Percentiles rank a stretch among this genome's conserved stretches.
phyloP scores from a whole-genome alignment of 2,113 vertebrate species.

The Agapornis roseicollis region DNA sequence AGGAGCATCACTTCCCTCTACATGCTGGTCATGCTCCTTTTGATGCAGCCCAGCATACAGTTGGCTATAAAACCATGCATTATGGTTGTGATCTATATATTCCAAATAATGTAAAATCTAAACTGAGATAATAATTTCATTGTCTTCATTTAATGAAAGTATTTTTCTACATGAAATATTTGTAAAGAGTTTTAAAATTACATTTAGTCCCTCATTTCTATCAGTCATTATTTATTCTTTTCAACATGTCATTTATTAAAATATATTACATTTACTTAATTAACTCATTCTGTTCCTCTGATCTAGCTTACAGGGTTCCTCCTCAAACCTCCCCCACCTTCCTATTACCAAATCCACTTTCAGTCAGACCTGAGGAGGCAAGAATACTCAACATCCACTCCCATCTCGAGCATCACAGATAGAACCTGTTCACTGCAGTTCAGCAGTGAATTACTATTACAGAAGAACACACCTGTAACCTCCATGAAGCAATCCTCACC shows the following conservation, averaged over 20 bases:
- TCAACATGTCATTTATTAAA: not conserved
- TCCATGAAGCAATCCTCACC: not conserved
- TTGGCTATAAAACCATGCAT: not conserved
- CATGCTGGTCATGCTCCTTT: not conserved
- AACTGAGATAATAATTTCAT: not conserved
- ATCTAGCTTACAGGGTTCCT: not conserved
- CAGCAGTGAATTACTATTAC: not conserved
- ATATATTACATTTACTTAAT: not conserved
- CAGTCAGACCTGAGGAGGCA: not conserved
- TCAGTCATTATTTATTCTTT: not conserved
- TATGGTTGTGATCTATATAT: not conserved
- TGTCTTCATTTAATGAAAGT: not conserved
- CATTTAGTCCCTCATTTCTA: not conserved
- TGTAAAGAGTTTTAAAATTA: not conserved
- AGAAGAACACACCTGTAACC: not conserved
- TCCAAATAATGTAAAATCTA: not conserved
- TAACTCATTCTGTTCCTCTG: not conserved
- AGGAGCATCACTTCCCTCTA: not conserved
- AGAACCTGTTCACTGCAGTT: not conserved
- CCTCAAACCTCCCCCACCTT: not conserved
- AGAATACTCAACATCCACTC: not conserved
- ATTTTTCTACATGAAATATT: not conserved
- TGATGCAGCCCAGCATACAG: not conserved
- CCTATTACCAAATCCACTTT: not conserved
- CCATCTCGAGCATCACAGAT: not conserved